Evolutionary conservation across 2,113 vertebrate species (phyloP), one percentile per base, ranked within the genome.

Genomic region (Andinoacara biseriatus): DNA sequence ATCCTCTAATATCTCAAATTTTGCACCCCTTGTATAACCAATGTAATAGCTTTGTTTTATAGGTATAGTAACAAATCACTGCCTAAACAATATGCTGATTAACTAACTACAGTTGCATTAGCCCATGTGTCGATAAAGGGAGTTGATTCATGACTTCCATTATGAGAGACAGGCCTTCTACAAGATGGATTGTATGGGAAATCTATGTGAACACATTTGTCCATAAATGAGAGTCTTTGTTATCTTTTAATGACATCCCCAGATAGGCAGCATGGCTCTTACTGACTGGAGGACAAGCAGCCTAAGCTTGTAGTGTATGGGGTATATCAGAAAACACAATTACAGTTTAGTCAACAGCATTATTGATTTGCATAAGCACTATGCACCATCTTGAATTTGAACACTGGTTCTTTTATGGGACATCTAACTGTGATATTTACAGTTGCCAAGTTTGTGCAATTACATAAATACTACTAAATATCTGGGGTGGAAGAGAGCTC

Each of bases 181-280:
- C 87, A 84, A 67, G 74, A 93, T 88, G 67, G 85, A 92, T 90
- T 90, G 63, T 81, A 91, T 87, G 46, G 90, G 90, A 94, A 95
- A 94, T 95, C 92, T 77, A 92, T 94, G 87, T 57, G 20, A 86
- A 76, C 78, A 92, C 87, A 88, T 93, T 90, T 91, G 69, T 76
- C 84, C 84, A 93, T 93, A 91, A 89, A 93, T 80, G 80, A 88
- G 52, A 82, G 76, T 62, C 76, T 87, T 85, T 93, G 85, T 90
- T 91, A 93, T 92, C 87, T 88, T 80, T 91, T 92, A 93, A 92
- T 92, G 87, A 38, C 76, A 65, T 90, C 78, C 74, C 63, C 57
- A 80, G 85, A 90, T 76, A 81, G 83, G 33, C 67, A 72, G 58
- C 26, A 38, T 10, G 69, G 40, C 20, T 86, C 81, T 89, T 93